Conservation (phyloP, 2,113 vertebrate genomes). For the Vulpes vulpes region DNA sequence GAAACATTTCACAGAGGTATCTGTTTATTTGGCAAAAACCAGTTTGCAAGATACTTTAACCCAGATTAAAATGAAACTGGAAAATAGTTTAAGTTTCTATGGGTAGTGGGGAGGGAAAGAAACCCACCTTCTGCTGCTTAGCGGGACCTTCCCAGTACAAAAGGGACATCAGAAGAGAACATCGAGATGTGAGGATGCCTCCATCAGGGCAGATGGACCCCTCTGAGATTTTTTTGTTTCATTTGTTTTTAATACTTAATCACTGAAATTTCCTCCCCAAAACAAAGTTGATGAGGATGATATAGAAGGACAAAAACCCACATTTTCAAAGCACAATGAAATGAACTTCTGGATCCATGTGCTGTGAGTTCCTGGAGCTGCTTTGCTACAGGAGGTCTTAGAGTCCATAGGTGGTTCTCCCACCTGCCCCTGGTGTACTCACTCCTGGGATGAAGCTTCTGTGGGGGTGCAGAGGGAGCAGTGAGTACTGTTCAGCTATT, state of each 20-base stretch:
- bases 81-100: background rate
- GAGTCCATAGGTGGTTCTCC: background rate
- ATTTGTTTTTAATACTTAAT: constrained; percentile 47
- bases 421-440: background rate
- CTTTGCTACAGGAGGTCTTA: too few species aligned
- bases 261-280: background rate
- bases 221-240: background rate
- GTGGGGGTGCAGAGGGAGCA: too few species aligned
- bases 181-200: background rate
- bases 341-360: background rate
- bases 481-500: background rate
- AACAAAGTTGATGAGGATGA: background rate
- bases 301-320: background rate
- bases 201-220: background rate
- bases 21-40: background rate
- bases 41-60: background rate
- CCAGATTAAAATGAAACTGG: background rate
- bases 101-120: background rate
- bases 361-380: too few species aligned
- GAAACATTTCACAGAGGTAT: background rate
- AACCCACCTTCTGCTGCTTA: fast-evolving
- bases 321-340: background rate
- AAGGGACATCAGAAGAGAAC: background rate
- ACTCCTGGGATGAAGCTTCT: background rate
- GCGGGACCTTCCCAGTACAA: background rate